These are phyloP conservation scores for Tragelaphus buxtoni DNA, from an alignment of 2,113 vertebrate genomes.

Conservation along the genomic window DNA sequence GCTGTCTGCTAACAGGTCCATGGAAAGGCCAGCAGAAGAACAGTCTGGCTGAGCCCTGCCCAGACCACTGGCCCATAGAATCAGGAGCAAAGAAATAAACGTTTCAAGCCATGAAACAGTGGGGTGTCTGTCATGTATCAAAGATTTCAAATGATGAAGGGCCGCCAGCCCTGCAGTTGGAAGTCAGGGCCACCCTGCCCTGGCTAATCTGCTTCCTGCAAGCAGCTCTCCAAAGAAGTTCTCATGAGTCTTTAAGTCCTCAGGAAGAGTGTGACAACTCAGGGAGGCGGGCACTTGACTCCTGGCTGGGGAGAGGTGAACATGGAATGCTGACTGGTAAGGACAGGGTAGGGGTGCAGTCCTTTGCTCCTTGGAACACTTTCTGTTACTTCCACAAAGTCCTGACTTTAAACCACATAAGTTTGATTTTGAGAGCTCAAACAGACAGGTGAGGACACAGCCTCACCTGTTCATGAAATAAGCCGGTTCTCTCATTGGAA, in stretches of 20 bases:
- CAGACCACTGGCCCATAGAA: neutral
- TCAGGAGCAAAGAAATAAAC: neutral
- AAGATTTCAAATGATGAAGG: no score
- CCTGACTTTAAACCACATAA: fast-evolving
- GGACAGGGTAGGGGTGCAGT: no score
- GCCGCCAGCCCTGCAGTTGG: neutral
- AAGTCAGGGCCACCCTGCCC: neutral
- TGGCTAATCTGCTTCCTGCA: neutral
- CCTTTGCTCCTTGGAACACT: neutral
- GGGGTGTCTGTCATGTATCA: no score
- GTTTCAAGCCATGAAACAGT: neutral
- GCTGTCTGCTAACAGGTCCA: neutral
- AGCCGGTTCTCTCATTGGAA: no score
- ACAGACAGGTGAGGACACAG: neutral
- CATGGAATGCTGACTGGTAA: neutral
- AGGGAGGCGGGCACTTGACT: neutral
- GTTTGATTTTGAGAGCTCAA: neutral
- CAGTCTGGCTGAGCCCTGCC: neutral
- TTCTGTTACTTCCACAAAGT: neutral
- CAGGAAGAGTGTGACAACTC: neutral
- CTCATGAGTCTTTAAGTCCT: neutral
- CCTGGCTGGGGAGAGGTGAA: neutral
- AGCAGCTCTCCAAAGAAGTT: neutral
- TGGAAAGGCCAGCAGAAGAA: neutral
- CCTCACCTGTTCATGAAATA: neutral